Conservation (phyloP, 2,888 invertebrate genomes). For the Hydrotaea cyrtoneurina region DNA sequence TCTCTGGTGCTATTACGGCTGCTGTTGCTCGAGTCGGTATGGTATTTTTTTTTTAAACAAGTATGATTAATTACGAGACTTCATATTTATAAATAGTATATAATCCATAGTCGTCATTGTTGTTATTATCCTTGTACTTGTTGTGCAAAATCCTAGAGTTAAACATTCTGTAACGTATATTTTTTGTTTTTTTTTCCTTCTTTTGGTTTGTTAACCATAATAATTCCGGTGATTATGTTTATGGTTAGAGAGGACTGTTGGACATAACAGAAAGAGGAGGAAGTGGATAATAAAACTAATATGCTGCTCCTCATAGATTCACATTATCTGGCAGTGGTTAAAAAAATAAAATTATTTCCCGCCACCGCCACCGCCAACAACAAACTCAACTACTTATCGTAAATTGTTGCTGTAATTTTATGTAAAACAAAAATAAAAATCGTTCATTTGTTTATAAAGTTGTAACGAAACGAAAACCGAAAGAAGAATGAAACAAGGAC, state of each 20-base stretch:
- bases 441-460: constrained; percentile 65
- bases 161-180: constrained; percentile 55
- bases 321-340: constrained; percentile 54
- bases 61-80: constrained; percentile 27
- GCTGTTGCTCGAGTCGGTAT: neutral
- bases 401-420: constrained; percentile 39
- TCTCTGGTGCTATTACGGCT: neutral
- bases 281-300: constrained; percentile 26
- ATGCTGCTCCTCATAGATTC: constrained; percentile 32
- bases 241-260: constrained; percentile 31
- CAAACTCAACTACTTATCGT: constrained; percentile 58
- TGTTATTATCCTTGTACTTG: constrained; percentile 3
- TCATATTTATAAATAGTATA: neutral
- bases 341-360: constrained; percentile 11
- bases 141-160: neutral
- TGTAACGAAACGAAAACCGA: constrained; percentile 41
- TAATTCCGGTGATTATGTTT: constrained; percentile 61
- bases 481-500: constrained; percentile 14
- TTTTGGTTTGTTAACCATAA: constrained; percentile 60
- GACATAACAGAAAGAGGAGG: neutral
- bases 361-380: constrained; percentile 12
- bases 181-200: constrained; percentile 63
- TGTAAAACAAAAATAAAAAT: constrained; percentile 49
- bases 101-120: neutral
- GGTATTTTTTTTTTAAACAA: neutral